Conservation (phyloP, 2,113 vertebrate genomes). For the Pomatorhinus ruficollis region DNA sequence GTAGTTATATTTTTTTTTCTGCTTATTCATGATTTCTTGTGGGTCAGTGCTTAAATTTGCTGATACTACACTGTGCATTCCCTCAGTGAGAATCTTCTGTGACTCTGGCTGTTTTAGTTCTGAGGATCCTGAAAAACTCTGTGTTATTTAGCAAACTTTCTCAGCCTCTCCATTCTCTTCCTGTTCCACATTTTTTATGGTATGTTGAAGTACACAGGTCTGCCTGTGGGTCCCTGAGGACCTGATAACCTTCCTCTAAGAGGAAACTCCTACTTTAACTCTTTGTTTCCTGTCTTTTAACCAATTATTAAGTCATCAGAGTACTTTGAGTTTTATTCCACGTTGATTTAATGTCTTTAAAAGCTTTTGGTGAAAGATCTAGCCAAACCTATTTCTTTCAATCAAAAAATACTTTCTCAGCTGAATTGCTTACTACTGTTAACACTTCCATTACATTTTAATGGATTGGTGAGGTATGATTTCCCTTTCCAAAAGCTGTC, state of each 20-base stretch:
- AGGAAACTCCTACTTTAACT: conserved; percentile 7
- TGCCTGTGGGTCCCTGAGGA: neutral
- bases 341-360: neutral
- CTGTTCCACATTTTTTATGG: neutral
- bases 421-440: neutral
- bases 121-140: neutral
- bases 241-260: neutral
- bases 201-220: neutral
- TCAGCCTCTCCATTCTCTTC: neutral
- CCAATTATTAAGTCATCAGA: neutral
- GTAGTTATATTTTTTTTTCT: neutral
- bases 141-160: neutral
- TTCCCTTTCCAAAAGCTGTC: neutral
- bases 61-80: neutral
- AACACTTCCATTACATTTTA: neutral
- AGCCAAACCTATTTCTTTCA: conserved; percentile 1
- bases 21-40: neutral
- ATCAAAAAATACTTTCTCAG: neutral
- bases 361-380: neutral
- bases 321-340: neutral
- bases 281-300: neutral
- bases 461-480: neutral
- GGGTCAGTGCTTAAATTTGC: neutral
- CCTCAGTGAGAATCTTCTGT: neutral
- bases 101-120: neutral